These are phyloP conservation scores for Rhagonycha lutea DNA, from an alignment of 2,888 invertebrate species.

Conservation along the genomic window DNA sequence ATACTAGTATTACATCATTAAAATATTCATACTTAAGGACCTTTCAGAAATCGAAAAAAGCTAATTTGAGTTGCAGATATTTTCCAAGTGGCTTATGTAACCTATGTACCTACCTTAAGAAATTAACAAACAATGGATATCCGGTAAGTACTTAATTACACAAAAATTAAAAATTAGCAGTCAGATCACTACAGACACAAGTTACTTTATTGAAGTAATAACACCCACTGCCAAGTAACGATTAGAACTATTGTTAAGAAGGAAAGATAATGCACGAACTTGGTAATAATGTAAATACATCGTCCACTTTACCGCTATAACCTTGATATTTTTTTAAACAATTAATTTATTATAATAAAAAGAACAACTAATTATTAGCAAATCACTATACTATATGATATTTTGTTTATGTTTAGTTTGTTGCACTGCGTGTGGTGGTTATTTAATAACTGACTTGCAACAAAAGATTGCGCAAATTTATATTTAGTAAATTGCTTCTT, in stretches of 20 bases:
- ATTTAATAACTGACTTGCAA: not conserved
- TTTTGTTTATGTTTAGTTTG: not conserved
- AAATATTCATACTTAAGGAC: not conserved
- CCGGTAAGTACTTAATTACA: not conserved
- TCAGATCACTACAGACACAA: slow-evolving; percentile 11
- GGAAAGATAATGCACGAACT: slow-evolving; percentile 16
- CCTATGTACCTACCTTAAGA: not conserved
- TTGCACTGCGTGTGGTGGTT: not conserved
- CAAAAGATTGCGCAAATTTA: not conserved
- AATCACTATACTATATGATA: not conserved
- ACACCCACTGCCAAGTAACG: slow-evolving; percentile 17
- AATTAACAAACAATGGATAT: not conserved
- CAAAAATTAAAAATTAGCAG: not conserved
- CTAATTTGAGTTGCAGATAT: not conserved
- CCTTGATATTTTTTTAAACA: not conserved
- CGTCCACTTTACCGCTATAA: not conserved
- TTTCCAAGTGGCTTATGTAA: not conserved
- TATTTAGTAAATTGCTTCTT: not conserved
- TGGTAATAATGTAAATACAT: slow-evolving; percentile 15
- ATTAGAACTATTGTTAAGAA: slow-evolving; percentile 11
- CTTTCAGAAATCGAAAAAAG: not conserved
- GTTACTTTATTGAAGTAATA: slow-evolving; percentile 6
- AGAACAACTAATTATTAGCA: not conserved
- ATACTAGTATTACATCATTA: not conserved
- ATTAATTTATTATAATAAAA: not conserved